phyloP scores from a whole-genome alignment of 2,113 vertebrate species.

The Salminus brasiliensis region DNA sequence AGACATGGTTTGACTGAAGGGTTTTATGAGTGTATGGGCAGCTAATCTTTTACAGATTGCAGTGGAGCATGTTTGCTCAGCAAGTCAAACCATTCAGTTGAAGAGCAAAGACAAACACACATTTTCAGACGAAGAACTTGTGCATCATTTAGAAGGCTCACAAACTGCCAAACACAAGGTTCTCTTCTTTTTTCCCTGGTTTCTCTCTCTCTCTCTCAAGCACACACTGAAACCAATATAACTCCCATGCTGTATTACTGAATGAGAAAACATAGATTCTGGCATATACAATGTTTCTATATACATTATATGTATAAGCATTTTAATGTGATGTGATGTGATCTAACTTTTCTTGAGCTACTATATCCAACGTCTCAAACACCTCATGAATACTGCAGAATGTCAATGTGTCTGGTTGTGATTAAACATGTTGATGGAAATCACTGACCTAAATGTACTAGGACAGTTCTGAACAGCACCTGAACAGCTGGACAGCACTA shows the following conservation, averaged over 20 bases:
- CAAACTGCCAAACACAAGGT: background rate
- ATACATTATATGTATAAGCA: no score
- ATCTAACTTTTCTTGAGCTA: no score
- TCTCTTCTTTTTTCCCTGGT: background rate
- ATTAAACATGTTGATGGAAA: background rate
- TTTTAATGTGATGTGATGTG: no score
- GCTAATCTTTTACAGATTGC: slow-evolving; percentile 37
- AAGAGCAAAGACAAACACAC: slow-evolving; percentile 1
- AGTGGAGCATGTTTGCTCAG: slow-evolving; percentile 22
- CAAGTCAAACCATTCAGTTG: background rate
- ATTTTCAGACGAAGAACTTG: background rate
- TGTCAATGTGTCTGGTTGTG: no score
- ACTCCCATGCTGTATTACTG: background rate
- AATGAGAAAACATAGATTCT: background rate
- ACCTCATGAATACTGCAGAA: no score
- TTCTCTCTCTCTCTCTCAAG: background rate
- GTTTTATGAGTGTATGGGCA: background rate
- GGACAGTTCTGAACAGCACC: background rate
- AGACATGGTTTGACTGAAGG: background rate
- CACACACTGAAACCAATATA: background rate
- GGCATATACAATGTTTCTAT: background rate
- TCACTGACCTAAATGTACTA: background rate
- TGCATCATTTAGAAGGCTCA: slow-evolving; percentile 11
- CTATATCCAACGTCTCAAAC: no score
- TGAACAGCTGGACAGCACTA: background rate